A percentile compares a stretch with the other conserved stretches of the same genome.
Evolutionary conservation across 2,113 vertebrate species (phyloP).

Genomic region (Osmerus mordax): DNA sequence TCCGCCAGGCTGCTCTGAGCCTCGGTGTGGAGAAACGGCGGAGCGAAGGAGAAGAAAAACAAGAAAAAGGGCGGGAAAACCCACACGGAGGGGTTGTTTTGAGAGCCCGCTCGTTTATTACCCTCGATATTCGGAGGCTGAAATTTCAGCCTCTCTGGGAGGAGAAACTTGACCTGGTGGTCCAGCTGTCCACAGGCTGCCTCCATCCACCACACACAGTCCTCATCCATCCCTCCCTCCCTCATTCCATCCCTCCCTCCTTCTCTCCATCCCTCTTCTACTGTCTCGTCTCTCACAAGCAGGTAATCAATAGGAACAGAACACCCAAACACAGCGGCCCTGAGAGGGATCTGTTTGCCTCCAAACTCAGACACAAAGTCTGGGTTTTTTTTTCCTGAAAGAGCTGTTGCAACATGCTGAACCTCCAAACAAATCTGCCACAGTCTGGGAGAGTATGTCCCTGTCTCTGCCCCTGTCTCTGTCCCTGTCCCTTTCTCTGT

Average conservation of each 20-base stretch:
- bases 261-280: neutral
- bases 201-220: slow-evolving; percentile 32
- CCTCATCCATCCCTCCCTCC: slow-evolving; percentile 11
- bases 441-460: neutral
- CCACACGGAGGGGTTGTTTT: slow-evolving; percentile 58
- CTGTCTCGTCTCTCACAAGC: slow-evolving; percentile 37
- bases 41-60: slow-evolving; percentile 45
- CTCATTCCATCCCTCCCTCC: slow-evolving; percentile 15
- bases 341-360: slow-evolving; percentile 34
- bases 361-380: slow-evolving; percentile 17
- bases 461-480: too few relatives aligned
- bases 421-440: slow-evolving; percentile 58
- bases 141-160: slow-evolving; percentile 74
- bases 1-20: slow-evolving; percentile 33
- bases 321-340: slow-evolving; percentile 60
- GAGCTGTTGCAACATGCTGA: slow-evolving; percentile 49
- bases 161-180: slow-evolving; percentile 69
- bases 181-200: slow-evolving; percentile 74
- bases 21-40: slow-evolving; percentile 19
- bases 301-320: slow-evolving; percentile 69
- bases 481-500: neutral
- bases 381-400: slow-evolving; percentile 12
- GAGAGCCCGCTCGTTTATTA: slow-evolving; percentile 71
- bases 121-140: slow-evolving; percentile 67
- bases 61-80: slow-evolving; percentile 58